These are phyloP conservation scores for Mactra quadrangularis DNA, from an alignment of 1,140 invertebrate genomes.

Conservation along the genomic window DNA sequence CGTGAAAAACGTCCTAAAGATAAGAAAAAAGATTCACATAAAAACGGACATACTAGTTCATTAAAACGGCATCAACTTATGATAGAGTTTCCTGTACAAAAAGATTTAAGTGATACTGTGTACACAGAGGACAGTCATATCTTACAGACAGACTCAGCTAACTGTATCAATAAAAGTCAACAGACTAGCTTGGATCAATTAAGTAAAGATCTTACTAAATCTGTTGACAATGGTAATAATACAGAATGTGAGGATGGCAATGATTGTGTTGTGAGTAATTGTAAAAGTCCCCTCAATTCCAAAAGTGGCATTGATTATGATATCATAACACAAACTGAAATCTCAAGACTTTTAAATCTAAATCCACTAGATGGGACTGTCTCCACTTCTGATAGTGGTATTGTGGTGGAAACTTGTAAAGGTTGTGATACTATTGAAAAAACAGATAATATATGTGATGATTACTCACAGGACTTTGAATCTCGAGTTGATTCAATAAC, in stretches of 20 bases:
- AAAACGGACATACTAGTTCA: constrained; percentile 61
- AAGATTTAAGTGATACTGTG: constrained; percentile 57
- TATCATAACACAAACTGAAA: not conserved
- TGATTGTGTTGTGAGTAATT: constrained; percentile 30
- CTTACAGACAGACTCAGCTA: not conserved
- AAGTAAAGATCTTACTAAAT: constrained; percentile 38
- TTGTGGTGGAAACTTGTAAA: constrained; percentile 52
- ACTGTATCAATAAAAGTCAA: constrained; percentile 50
- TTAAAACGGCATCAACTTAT: constrained; percentile 59
- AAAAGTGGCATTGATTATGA: not conserved
- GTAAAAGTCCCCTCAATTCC: not conserved
- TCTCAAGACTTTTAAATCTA: constrained; percentile 20
- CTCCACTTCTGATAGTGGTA: constrained; percentile 53
- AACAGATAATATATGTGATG: constrained; percentile 23
- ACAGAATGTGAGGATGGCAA: constrained; percentile 6
- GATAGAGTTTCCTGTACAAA: constrained; percentile 44
- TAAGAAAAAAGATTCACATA: constrained; percentile 46
- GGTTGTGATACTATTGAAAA: constrained; percentile 23
- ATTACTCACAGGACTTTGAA: constrained; percentile 43
- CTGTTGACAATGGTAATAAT: constrained; percentile 19
- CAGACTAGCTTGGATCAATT: constrained; percentile 50
- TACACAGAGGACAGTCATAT: constrained; percentile 55
- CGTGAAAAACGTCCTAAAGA: constrained; percentile 59
- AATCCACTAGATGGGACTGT: constrained; percentile 19
- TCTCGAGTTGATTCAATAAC: not conserved